These are phyloP conservation scores for Monodelphis domestica DNA, from an alignment of 2,797 vertebrate genomes.

Conservation along the genomic window DNA sequence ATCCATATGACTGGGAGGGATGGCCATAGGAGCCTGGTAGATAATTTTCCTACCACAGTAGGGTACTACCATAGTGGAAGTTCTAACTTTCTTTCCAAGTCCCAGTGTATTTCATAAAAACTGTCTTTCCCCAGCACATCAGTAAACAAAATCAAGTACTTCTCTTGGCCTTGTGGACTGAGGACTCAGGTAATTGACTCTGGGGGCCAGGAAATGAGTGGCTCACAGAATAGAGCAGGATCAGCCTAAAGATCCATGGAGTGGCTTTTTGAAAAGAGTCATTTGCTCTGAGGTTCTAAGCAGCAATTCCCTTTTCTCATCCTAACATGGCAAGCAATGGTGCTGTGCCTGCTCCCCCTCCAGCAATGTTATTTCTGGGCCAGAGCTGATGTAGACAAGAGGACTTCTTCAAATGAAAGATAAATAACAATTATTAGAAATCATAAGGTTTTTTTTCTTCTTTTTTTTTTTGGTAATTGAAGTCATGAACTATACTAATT, in stretches of 20 bases:
- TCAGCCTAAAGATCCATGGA: slow-evolving; percentile 47
- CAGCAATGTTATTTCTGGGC: slow-evolving; percentile 59
- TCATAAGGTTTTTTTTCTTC: slow-evolving; percentile 69
- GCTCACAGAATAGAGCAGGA: slow-evolving; percentile 28
- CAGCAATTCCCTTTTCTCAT: slow-evolving; percentile 39
- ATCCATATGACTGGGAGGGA: neutral
- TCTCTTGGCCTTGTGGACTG: slow-evolving; percentile 9
- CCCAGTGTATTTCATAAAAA: slow-evolving; percentile 35
- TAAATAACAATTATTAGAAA: slow-evolving; percentile 79
- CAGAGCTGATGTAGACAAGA: slow-evolving; percentile 63
- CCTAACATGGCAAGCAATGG: neutral
- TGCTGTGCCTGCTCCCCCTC: slow-evolving; percentile 21
- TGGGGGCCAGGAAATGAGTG: slow-evolving; percentile 50
- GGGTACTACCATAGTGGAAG: slow-evolving; percentile 11
- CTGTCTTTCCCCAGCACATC: slow-evolving; percentile 49
- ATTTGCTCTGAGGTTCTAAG: slow-evolving; percentile 47
- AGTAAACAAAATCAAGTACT: slow-evolving; percentile 52
- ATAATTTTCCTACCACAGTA: neutral
- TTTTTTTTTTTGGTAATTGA: slow-evolving; percentile 68
- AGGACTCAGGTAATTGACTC: slow-evolving; percentile 58
- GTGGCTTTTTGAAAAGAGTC: slow-evolving; percentile 55
- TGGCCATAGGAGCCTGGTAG: neutral
- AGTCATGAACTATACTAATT: slow-evolving; percentile 70
- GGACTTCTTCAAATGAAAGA: slow-evolving; percentile 72
- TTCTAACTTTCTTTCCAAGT: slow-evolving; percentile 48